Base-by-base conservation (phyloP, 2,797 vertebrate genomes). In the Girardinus metallicus region DNA sequence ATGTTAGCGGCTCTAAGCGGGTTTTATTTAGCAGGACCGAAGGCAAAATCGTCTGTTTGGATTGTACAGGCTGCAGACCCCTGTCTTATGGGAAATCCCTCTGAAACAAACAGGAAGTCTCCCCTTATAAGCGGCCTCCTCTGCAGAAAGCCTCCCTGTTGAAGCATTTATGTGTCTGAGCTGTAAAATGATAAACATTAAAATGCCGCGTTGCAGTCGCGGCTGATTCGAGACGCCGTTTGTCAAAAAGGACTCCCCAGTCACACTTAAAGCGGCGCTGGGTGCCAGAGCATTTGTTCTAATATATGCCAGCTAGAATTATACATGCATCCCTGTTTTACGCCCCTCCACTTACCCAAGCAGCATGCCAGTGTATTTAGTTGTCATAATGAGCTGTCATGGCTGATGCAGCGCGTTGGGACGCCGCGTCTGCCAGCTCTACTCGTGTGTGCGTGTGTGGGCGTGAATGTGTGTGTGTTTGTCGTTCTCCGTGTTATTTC, bases 371-470 rank as follows among this genome's bases (percentile, higher is more conserved):
- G 92, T 93, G 89, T 95, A 94, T 95, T 94, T 94, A 95, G 94
- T 92, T 94, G 94, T 95, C 94, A 94, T 94, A 95, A 95, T 94
- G 93, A 95, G 92, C 92, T 94, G 94, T 94, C 94, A 93, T 86
- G 91, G 83, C 88, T 93, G 93, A 90, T 92, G 90, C 87, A 88
- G 85, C 91, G 92, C 92, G 82, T 78, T 81, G 93, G 94, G 94
- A 94, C 92, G 89, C 88, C 68, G 83, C 83, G 91, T 80, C 91
- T 91, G 90, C 92, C 89, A 90, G 91, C 77, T 83, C 60, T 43
- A 72, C 68, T 26, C 74, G 66, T 85, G 55, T 83, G 31, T 80
- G 73, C 83, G 49, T 82, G 29, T 82, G 5, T 80, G n/a, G 47
- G n/a, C 81, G 70, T 47, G 15, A 70, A 47, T 80, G n/a, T 84